Evolutionary conservation across 2,797 vertebrate species (phyloP), one percentile per base, ranked within the genome.

Genomic region (Urocyon cinereoargenteus): DNA sequence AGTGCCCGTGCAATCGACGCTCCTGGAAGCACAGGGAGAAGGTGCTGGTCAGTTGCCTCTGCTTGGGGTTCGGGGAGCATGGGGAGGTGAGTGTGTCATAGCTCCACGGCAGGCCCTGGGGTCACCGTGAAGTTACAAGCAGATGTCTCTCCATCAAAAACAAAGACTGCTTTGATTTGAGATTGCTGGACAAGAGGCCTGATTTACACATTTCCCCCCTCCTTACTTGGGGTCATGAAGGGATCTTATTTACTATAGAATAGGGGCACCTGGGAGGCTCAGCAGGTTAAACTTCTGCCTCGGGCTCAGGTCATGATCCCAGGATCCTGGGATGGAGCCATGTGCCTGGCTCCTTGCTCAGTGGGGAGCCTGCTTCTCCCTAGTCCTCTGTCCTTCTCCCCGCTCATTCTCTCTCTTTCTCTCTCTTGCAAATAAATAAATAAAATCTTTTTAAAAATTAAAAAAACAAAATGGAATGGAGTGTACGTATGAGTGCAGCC

Each of bases 51-150:
- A 28, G 51, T 1, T 3, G 45, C 53, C 51, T 84, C 81, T 82
- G 64, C 84, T 70, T 26, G 22, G 53, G 0, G 36, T 5, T 34
- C 15, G 9, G 4, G 26, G 21, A 40, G 72, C 85, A 14, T 14
- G 24, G 18, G 34, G 72, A 73, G 11, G 34, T 57, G 49, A 10
- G 3, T 10, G 2, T 18, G 26, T 82, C 19, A 16, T 14, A 1
- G 7, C 2, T 26, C 64, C 26, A 10, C 28, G 0, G 13, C 9
- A 0, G 0, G n/a, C 0, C n/a, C 66, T 19, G 66, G 18, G 28
- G 26, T 3, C 21, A 64, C 9, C 34, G 10, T 7, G 19, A 7
- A 73, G 40, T 22, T 79, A 18, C 10, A 5, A 36, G 40, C 15
- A 61, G 9, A 49, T 61, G 28, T 11, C 11, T 12, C 55, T 24